Conservation (phyloP, 2,797 vertebrate genomes). For the Dipus sagitta region DNA sequence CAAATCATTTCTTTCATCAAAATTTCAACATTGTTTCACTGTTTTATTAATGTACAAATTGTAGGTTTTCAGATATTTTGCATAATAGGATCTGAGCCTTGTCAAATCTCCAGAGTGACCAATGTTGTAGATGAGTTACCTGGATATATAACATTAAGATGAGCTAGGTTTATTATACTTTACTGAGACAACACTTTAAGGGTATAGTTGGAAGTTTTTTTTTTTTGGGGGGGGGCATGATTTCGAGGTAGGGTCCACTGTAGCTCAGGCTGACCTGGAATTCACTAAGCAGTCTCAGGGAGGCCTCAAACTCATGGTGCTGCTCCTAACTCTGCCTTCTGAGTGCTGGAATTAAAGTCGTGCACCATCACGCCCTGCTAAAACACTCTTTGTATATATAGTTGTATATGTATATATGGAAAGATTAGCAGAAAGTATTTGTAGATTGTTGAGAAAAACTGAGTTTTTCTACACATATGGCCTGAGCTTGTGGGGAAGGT, state of each 20-base stretch:
- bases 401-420: background rate
- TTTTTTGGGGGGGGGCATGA: no score
- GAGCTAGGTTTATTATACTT: background rate
- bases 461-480: background rate
- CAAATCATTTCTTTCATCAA: background rate
- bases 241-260: no score
- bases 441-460: background rate
- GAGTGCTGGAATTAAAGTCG: no score
- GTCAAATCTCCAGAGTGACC: no score
- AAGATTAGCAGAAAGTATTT: background rate
- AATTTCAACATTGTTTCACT: background rate
- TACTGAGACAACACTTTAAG: background rate
- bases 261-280: no score
- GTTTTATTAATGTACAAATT: background rate
- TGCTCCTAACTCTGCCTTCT: no score
- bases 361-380: no score
- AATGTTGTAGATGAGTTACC: background rate
- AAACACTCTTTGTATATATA: no score
- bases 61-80: background rate
- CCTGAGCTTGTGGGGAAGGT: background rate
- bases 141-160: background rate
- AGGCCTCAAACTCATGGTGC: no score
- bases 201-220: background rate
- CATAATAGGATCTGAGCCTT: background rate
- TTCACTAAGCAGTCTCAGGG: no score